Percentiles rank a stretch among this genome's conserved stretches.
These are phyloP conservation scores for Austrolebias charrua DNA, from an alignment of 2,797 vertebrate species.

Conservation along the genomic window DNA sequence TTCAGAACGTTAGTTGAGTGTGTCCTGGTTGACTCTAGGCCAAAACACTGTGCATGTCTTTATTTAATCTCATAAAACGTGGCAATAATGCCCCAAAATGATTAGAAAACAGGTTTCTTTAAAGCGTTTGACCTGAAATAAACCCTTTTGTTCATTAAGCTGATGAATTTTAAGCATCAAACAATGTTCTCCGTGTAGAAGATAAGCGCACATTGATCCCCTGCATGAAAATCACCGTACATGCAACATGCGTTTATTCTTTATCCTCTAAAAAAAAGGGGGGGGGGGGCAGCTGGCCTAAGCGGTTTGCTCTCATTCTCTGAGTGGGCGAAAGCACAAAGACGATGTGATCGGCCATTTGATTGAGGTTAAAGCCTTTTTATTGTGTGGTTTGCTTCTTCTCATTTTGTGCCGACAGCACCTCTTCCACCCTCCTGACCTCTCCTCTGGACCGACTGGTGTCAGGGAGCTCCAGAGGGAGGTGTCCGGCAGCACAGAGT, in stretches of 20 bases:
- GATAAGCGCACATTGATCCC: not conserved
- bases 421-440: conserved; percentile 40
- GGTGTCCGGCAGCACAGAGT: conserved; percentile 12
- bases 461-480: conserved; percentile 44
- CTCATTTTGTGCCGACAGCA: conserved; percentile 18
- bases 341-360: conserved; percentile 51
- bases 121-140: not conserved
- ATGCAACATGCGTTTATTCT: conserved; percentile 20
- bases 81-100: not conserved
- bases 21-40: not conserved
- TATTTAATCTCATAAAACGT: not conserved
- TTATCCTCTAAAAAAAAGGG: conserved; percentile 25
- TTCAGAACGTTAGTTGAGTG: not conserved
- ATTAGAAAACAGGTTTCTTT: not conserved
- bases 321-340: conserved; percentile 57
- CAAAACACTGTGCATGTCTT: not conserved
- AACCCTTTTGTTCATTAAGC: conserved; percentile 6
- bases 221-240: conserved; percentile 21
- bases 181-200: conserved; percentile 9
- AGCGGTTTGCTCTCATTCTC: conserved; percentile 52
- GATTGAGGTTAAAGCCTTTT: conserved; percentile 74
- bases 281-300: conserved; percentile 21
- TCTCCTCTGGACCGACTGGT: conserved; percentile 32
- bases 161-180: conserved; percentile 6
- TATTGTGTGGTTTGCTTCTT: conserved; percentile 5